A percentile compares a stretch with the other conserved stretches of the same genome.
Conservation (phyloP, 1,140 invertebrate species). For the Drosophila elegans region DNA sequence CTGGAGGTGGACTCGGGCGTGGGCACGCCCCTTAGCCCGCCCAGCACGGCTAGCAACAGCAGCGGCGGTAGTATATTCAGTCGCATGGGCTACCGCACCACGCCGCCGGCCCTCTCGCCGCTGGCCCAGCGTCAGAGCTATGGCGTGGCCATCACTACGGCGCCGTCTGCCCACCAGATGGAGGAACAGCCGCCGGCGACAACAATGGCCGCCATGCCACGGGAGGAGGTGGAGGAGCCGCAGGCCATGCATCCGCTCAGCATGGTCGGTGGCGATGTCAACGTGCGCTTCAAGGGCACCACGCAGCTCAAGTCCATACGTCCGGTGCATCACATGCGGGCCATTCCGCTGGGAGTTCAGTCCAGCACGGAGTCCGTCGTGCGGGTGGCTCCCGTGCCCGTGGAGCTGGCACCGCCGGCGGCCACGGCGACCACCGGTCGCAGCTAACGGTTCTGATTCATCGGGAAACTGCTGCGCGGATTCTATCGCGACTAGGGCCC, state of each 20-base stretch:
- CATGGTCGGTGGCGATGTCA: conserved; percentile 87
- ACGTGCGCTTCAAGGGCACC: conserved; percentile 88
- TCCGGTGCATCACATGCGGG: conserved; percentile 75
- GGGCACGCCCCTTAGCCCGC: conserved; percentile 85
- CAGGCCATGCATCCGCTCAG: conserved; percentile 87
- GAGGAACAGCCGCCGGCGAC: conserved; percentile 42
- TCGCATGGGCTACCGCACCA: conserved; percentile 79
- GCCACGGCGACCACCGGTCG: conserved; percentile 60
- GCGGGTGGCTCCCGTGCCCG: conserved; percentile 36
- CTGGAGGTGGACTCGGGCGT: conserved; percentile 86
- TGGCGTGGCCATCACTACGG: conserved; percentile 51
- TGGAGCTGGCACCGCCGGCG: conserved; percentile 43
- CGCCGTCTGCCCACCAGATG: conserved; percentile 24
- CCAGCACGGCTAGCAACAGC: conserved; percentile 72
- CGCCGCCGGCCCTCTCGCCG: conserved; percentile 70
- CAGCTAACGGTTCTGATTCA: conserved; percentile 84
- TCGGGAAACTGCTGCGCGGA: conserved; percentile 74
- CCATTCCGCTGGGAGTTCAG: conserved; percentile 53
- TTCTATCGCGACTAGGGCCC: conserved; percentile 52
- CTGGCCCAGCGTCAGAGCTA: conserved; percentile 60
- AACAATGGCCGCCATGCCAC: conserved; percentile 13
- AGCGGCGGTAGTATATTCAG: conserved; percentile 74
- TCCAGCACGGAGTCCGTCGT: conserved; percentile 35
- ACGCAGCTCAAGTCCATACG: conserved; percentile 87
- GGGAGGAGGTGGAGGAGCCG: conserved; percentile 67